Evolutionary conservation across 2,888 invertebrate genomes (phyloP).

Genomic region (Sepiola atlantica): DNA sequence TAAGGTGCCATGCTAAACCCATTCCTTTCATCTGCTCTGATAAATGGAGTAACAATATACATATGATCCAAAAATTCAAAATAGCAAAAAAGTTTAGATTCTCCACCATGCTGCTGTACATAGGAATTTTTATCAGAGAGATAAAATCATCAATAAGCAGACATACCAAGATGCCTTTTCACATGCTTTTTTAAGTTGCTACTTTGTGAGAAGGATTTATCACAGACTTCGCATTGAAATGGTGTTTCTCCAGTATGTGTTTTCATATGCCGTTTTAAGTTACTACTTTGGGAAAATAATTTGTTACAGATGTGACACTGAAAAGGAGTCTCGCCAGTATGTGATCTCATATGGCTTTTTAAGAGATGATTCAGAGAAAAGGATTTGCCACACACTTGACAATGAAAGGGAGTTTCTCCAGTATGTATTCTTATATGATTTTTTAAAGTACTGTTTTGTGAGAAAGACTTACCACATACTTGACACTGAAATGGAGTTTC

Average conservation of each 20-base stretch:
- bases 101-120: not conserved
- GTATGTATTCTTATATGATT: not conserved
- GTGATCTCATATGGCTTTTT: not conserved
- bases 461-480: conserved; percentile 33
- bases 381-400: not conserved
- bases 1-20: too few relatives aligned
- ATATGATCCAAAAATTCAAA: too few relatives aligned
- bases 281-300: not conserved
- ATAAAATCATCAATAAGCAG: not conserved
- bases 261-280: not conserved
- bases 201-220: conserved; percentile 44
- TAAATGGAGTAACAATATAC: too few relatives aligned
- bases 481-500: conserved; percentile 37
- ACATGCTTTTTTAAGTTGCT: conserved; percentile 13
- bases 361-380: conserved; percentile 36
- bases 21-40: too few relatives aligned
- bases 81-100: too few relatives aligned
- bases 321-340: conserved; percentile 37
- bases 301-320: conserved; percentile 32
- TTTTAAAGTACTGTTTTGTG: not conserved
- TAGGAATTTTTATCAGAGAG: not conserved
- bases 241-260: conserved; percentile 38
- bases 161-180: not conserved
- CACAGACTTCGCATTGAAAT: conserved; percentile 13
- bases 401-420: not conserved